Conservation (phyloP, 2,113 vertebrate species). For the Pyrgilauda ruficollis region DNA sequence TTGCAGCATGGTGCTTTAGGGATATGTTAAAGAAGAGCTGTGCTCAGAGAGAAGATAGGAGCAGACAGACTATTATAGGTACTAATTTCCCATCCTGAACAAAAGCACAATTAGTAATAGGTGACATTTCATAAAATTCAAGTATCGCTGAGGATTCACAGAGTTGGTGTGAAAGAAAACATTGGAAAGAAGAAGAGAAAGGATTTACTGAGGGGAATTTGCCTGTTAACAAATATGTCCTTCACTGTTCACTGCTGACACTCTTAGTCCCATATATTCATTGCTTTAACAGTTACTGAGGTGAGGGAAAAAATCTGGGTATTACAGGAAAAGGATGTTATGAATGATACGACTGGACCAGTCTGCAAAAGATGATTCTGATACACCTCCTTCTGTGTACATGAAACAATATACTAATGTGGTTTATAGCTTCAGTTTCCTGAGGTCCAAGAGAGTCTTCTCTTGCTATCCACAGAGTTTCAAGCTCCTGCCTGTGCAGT, state of each 20-base stretch:
- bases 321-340: background rate
- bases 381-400: background rate
- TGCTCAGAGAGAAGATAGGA: background rate
- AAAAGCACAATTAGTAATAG: background rate
- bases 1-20: background rate
- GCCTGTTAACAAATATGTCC: background rate
- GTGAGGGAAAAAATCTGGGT: background rate
- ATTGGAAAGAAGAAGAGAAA: background rate
- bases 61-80: background rate
- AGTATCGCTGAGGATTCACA: background rate
- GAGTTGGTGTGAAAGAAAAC: background rate
- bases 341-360: background rate
- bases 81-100: background rate
- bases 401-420: background rate
- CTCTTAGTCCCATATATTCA: background rate
- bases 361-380: background rate
- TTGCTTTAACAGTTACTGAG: background rate
- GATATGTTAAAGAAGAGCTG: background rate
- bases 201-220: background rate
- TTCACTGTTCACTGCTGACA: background rate
- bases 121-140: background rate
- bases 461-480: background rate
- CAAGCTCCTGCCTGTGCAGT: background rate
- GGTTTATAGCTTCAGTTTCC: background rate
- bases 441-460: background rate